These are phyloP conservation scores for Hypocryptadius cinnamomeus DNA, from an alignment of 2,113 vertebrate genomes.

Conservation along the genomic window DNA sequence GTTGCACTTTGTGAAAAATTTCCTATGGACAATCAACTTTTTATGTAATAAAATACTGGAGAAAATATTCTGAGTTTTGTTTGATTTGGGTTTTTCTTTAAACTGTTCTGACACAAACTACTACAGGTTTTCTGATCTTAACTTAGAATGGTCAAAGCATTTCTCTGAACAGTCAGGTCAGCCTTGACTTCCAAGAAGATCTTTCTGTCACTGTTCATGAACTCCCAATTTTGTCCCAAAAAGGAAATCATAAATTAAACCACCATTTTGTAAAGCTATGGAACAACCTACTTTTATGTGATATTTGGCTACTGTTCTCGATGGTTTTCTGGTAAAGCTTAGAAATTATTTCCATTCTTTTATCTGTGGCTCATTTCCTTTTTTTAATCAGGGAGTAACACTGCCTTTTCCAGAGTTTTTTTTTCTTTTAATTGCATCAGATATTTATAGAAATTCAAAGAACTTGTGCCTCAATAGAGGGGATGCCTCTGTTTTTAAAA, in stretches of 20 bases:
- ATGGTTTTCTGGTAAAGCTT: background rate
- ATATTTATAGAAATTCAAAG: background rate
- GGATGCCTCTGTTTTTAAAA: background rate
- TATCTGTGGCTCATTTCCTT: background rate
- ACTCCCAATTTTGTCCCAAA: background rate
- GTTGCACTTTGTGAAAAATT: background rate
- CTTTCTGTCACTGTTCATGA: background rate
- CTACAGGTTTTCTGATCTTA: background rate
- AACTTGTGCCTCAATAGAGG: background rate
- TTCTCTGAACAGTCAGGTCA: background rate
- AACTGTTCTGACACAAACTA: background rate
- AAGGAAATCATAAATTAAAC: background rate
- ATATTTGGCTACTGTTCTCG: background rate
- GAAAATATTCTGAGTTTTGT: background rate
- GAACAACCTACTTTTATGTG: background rate
- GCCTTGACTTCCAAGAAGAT: background rate
- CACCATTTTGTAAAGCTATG: accelerated
- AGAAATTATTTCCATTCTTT: background rate
- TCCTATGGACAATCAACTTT: conserved; percentile 17
- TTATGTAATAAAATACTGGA: conserved; percentile 6
- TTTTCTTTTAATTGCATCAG: background rate
- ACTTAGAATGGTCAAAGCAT: background rate
- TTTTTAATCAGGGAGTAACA: background rate
- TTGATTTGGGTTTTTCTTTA: background rate
- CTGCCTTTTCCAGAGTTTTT: background rate